Evolutionary conservation across 2,113 vertebrate genomes (phyloP).

Genomic region (Phylloscopus trochilus): DNA sequence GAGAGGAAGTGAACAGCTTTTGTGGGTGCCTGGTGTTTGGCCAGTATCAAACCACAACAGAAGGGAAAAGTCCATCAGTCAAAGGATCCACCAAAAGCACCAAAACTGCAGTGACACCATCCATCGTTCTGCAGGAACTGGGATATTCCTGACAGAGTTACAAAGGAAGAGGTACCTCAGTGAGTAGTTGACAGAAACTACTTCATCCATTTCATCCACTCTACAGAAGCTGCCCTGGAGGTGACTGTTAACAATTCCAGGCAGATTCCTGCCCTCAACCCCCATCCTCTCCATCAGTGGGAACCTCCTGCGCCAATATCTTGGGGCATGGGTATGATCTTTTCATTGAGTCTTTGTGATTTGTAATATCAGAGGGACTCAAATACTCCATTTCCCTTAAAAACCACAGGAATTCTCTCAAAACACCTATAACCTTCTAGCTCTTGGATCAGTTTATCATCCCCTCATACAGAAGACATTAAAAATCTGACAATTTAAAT

Average conservation of each 20-base stretch:
- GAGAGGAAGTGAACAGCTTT: neutral
- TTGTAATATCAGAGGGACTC: neutral
- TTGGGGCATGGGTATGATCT: neutral
- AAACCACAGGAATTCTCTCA: neutral
- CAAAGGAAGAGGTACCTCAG: neutral
- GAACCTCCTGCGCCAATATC: neutral
- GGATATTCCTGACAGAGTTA: neutral
- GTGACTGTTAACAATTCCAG: neutral
- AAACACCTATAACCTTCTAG: neutral
- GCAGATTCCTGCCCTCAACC: neutral
- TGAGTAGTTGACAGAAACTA: neutral
- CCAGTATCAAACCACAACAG: neutral
- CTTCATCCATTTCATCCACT: fast-evolving
- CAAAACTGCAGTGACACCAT: neutral
- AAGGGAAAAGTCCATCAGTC: neutral
- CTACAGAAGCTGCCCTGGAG: neutral
- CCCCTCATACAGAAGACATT: neutral
- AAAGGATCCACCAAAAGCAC: neutral
- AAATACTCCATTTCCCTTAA: neutral
- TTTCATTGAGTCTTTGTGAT: neutral
- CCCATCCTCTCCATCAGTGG: neutral
- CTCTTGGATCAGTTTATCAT: neutral
- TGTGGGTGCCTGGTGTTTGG: neutral
- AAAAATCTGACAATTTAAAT: neutral
- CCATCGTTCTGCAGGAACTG: neutral